Base-by-base conservation (phyloP, 2,113 vertebrate species). In the Thomomys bottae region DNA sequence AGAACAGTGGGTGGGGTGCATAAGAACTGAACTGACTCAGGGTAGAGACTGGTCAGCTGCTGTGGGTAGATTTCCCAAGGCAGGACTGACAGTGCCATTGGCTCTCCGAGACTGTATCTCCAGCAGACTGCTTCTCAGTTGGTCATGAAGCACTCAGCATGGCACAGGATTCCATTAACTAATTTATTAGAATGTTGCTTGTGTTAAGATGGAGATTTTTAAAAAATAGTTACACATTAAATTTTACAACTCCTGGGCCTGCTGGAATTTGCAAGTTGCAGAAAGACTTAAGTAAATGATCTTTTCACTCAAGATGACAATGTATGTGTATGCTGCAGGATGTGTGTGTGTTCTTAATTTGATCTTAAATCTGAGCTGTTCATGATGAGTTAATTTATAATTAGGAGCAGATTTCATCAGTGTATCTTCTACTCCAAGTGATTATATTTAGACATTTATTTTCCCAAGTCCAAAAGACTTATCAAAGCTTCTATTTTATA, bases 61-160 rank as follows among this genome's bases (percentile, higher is more conserved):
- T 85, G n/a, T 80, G 76, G 42, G 36, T 84, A 32, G 59, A 95
- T 96, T 85, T 96, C 90, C 34, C 77, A 45, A 88, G 79, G 40
- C 89, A 76, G 11, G 66, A 71, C 79, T 94, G 75, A 79, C 38
- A 71, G 72, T 88, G 36, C 34, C 83, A 70, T 49, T 71, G 8
- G 1, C 63, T 72, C 42, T 57, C 67, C 7, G 63, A 89, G 30
- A 72, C 63, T 10, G 64, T 34, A 26, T 67, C 95, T 89, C 80
- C 81, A 78, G 24, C 59, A 61, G 17, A 8, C n/a, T 81, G 72
- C 17, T 86, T 42, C 71, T 92, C 72, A 66, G 49, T 59, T 6
- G 3, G 77, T 80, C 7, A 5, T 45, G 93, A 45, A 83, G 20
- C 6, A 1, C 40, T 83, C 34, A 59, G 38, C 23, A 21, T 63